Percentiles rank a stretch among this genome's conserved stretches.
Evolutionary conservation across 2,797 vertebrate genomes (phyloP).

Genomic region (Poecilia picta): DNA sequence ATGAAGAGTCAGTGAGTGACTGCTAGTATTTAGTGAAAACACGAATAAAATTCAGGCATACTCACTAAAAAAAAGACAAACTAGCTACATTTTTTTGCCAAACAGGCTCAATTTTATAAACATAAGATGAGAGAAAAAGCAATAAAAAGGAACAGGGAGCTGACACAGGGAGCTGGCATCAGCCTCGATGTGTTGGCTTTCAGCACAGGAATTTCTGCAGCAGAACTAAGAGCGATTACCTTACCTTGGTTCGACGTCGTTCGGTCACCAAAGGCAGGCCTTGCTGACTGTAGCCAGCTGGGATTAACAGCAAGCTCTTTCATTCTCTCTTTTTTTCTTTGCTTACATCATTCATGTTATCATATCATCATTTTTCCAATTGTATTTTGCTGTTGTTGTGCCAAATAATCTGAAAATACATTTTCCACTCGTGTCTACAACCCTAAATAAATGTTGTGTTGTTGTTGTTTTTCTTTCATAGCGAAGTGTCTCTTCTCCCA

Average conservation of each 20-base stretch:
- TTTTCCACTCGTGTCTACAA: constrained; percentile 12
- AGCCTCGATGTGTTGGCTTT: not conserved
- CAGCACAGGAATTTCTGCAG: not conserved
- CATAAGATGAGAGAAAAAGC: not conserved
- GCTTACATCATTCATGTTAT: not conserved
- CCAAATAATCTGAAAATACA: not conserved
- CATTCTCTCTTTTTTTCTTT: not conserved
- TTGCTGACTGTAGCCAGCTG: not conserved
- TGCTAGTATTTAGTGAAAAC: not conserved
- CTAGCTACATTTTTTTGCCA: not conserved
- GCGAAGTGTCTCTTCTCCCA: not conserved
- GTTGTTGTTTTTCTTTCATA: not conserved
- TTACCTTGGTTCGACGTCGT: not conserved
- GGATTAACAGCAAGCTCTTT: not conserved
- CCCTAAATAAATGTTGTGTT: not conserved
- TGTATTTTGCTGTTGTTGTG: not conserved
- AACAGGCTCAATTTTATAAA: not conserved
- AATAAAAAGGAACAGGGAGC: not conserved
- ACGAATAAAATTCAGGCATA: not conserved
- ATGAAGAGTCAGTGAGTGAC: not conserved
- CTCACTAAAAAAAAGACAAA: too few relatives aligned
- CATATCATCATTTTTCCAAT: not conserved
- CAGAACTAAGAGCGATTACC: not conserved
- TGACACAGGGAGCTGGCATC: not conserved
- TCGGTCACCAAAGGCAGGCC: not conserved